These are phyloP conservation scores for Pollenia griseotomentosa DNA, from an alignment of 2,888 invertebrate genomes.

Conservation along the genomic window DNA sequence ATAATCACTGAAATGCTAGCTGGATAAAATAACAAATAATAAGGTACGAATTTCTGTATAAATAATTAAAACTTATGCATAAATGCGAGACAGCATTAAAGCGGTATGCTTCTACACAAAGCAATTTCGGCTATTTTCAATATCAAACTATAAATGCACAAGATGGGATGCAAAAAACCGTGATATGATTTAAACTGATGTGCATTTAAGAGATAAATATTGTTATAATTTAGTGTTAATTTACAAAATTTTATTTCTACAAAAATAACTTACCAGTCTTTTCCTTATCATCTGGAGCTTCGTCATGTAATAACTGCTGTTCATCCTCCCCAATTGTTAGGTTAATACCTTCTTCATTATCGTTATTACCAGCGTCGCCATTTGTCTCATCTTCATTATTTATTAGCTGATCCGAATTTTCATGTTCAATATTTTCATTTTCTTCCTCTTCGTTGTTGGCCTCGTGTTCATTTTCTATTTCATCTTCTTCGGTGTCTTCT, in stretches of 20 bases:
- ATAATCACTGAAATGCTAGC: too few species aligned
- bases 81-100: too few species aligned
- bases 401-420: constrained; percentile 72
- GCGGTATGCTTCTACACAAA: too few species aligned
- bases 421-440: constrained; percentile 77
- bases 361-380: constrained; percentile 82
- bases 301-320: constrained; percentile 90
- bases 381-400: constrained; percentile 77
- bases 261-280: constrained; percentile 86
- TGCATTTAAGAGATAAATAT: too few species aligned
- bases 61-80: too few species aligned
- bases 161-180: too few species aligned
- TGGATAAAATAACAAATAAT: too few species aligned
- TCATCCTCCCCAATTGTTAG: constrained; percentile 93
- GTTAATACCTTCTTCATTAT: constrained; percentile 92
- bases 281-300: constrained; percentile 86
- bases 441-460: constrained; percentile 80
- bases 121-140: too few species aligned
- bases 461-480: constrained; percentile 78
- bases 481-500: constrained; percentile 80
- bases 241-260: not conserved
- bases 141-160: too few species aligned
- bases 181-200: too few species aligned
- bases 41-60: too few species aligned
- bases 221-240: too few species aligned